These are phyloP conservation scores for Hirtodrosophila histrioides DNA, from an alignment of 2,888 invertebrate genomes.

Conservation along the genomic window DNA sequence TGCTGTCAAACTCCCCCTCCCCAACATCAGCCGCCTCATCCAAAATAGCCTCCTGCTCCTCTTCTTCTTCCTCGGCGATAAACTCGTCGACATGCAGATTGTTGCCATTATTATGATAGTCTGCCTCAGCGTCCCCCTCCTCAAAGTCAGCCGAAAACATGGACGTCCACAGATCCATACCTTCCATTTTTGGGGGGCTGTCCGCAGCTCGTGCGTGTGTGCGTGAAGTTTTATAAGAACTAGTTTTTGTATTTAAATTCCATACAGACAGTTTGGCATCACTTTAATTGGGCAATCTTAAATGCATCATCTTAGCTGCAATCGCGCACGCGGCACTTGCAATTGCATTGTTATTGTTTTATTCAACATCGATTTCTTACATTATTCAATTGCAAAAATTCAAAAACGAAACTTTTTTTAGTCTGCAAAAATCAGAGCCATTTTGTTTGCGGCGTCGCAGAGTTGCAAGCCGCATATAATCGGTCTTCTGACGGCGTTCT, in stretches of 20 bases:
- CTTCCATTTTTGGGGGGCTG: constrained; percentile 69
- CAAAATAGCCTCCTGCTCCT: constrained; percentile 30
- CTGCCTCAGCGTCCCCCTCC: constrained; percentile 42
- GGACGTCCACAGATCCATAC: constrained; percentile 79
- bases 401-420: constrained; percentile 41
- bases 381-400: constrained; percentile 39
- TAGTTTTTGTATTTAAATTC: constrained; percentile 67
- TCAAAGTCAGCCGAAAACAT: constrained; percentile 79
- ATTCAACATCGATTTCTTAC: constrained; percentile 19
- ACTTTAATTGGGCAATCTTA: constrained; percentile 13
- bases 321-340: constrained; percentile 13
- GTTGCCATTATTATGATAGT: constrained; percentile 21
- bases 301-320: constrained; percentile 12
- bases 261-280: constrained; percentile 24
- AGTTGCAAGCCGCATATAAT: constrained; percentile 38
- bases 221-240: constrained; percentile 61
- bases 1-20: constrained; percentile 6
- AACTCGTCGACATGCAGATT: constrained; percentile 46
- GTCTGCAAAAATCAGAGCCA: constrained; percentile 74
- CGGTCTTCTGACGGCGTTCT: constrained; percentile 33
- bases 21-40: constrained; percentile 39
- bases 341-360: constrained; percentile 17
- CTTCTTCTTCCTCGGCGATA: constrained; percentile 45
- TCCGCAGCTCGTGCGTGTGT: constrained; percentile 31
- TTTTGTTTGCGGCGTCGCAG: constrained; percentile 72